Base-by-base conservation (phyloP, 2,888 invertebrate species). In the Zele albiditarsus region DNA sequence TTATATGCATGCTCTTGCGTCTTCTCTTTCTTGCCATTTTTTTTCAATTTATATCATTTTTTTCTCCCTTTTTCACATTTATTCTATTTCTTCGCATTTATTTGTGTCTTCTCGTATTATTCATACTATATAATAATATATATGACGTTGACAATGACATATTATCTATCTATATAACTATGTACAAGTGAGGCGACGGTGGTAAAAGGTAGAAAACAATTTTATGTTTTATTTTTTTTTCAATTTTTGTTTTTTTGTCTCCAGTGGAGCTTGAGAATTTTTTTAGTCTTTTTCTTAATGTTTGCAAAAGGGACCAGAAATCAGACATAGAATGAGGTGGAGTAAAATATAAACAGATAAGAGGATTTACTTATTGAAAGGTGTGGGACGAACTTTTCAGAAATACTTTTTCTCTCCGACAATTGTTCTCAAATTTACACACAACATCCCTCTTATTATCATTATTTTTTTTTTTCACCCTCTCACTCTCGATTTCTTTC, bases 141-240 rank as follows among this genome's bases (percentile, higher is more conserved):
- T 70, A 75, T 75, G 75, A 71, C 67, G 66, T 75, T 53, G 66
- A 63, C 62, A 75, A 65, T 75, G 75, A 71, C 71, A 81, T 82
- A 84, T 85, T 86, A 88, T 88, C 88, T 88, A 89, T 87, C 88
- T 89, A 89, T 86, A 80, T 80, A 89, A 87, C 87, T 89, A 89
- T 89, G 84, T 89, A 89, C 89, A 89, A 85, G 86, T 86, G 83
- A 79, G 82, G 83, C 80, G 79, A 79, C 77, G 78, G 71, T 70
- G 77, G 58, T 73, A 71, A 67, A 53, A 71, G 58, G 49, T 68
- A 62, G 57, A 70, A 70, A 65, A 60, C 53, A 63, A 58, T 16
- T 60, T 31, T 42, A 12, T 66, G 14, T 65, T 23, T n/a, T 16
- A 38, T 49, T 62, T 69, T 53, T 46, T 69, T 46, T 72, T 27